Evolutionary conservation across 2,888 invertebrate species (phyloP).

Genomic region (Tetanocera ferruginea): DNA sequence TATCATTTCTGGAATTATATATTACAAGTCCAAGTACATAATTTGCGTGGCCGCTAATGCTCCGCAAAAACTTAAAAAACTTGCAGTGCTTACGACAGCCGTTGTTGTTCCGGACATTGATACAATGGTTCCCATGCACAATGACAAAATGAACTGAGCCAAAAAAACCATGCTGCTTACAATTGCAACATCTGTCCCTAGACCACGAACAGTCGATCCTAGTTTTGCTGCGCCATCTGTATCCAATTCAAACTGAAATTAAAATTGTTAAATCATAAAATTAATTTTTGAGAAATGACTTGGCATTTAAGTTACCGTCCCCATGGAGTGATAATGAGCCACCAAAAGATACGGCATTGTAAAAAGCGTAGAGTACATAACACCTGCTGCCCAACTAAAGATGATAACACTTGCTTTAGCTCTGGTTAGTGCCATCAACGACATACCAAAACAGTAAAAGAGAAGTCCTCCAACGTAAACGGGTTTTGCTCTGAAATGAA

Average conservation of each 20-base stretch:
- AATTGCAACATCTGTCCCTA: constrained; percentile 95
- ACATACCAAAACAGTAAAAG: constrained; percentile 91
- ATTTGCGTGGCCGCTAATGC: constrained; percentile 88
- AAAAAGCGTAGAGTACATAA: constrained; percentile 97
- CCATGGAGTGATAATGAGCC: constrained; percentile 93
- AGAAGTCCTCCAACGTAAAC: constrained; percentile 92
- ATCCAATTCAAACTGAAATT: constrained; percentile 75
- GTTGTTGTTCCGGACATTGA: constrained; percentile 86
- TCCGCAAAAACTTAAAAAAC: constrained; percentile 86
- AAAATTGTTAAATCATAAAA: constrained; percentile 23
- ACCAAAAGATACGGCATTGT: constrained; percentile 96
- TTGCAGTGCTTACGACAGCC: constrained; percentile 88
- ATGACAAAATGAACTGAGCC: constrained; percentile 91
- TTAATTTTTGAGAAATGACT: not conserved
- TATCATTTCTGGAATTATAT: no score
- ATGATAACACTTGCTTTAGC: constrained; percentile 85
- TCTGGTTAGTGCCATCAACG: constrained; percentile 83
- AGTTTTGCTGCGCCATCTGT: constrained; percentile 72
- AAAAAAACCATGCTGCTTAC: constrained; percentile 96
- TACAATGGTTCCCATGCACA: constrained; percentile 89
- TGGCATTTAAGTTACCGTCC: constrained; percentile 76
- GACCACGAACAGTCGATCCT: constrained; percentile 81
- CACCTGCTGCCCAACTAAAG: constrained; percentile 94
- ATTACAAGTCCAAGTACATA: constrained; percentile 87
- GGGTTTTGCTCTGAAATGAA: constrained; percentile 79